phyloP scores from a whole-genome alignment of 2,113 vertebrate genomes.

The Otus sunia region DNA sequence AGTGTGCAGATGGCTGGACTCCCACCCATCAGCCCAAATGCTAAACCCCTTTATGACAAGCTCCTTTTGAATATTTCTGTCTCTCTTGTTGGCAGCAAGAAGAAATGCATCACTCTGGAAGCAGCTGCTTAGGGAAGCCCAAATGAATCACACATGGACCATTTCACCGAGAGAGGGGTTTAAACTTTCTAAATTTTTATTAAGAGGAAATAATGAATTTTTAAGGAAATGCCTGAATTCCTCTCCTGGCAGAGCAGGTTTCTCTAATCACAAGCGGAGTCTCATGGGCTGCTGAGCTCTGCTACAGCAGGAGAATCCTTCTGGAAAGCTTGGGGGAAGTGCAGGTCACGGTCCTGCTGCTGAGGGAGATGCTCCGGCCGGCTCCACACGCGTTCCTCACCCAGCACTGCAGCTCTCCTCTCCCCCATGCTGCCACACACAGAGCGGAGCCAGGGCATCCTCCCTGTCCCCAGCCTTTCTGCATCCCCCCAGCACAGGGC shows the following conservation, averaged over 20 bases:
- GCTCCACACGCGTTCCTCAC: too few species aligned
- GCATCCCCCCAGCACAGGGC: not conserved
- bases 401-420: not conserved
- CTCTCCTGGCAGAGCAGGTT: not conserved
- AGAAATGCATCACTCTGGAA: not conserved
- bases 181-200: not conserved
- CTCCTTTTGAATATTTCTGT: not conserved
- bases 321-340: not conserved
- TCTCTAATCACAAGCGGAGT: not conserved
- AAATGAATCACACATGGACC: not conserved
- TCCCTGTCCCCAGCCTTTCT: not conserved
- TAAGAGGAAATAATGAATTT: not conserved
- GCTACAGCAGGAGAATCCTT: not conserved
- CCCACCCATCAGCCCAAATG: not conserved
- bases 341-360: not conserved
- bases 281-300: not conserved
- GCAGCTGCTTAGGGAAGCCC: not conserved
- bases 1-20: not conserved
- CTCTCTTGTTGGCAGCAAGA: not conserved
- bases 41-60: not conserved
- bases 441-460: not conserved
- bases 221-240: not conserved
- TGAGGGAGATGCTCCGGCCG: not conserved
- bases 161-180: not conserved
- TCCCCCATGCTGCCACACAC: fast-evolving